Base-by-base conservation (phyloP, 2,888 invertebrate species). In the Ectemnius continuus region DNA sequence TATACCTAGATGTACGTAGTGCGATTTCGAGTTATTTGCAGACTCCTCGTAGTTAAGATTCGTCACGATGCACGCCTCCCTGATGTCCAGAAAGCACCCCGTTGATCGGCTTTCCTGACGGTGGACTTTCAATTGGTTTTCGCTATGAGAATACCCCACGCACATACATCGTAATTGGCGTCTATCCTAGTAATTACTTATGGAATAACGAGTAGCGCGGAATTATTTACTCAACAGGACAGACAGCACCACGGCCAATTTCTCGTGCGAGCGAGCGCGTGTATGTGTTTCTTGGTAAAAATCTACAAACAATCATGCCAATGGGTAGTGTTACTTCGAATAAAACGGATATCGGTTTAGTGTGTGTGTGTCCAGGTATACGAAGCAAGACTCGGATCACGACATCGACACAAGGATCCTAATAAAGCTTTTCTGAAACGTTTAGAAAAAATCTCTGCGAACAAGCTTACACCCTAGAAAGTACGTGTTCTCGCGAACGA, bases 361-460 rank as follows among this genome's bases (percentile, higher is more conserved):
- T 61, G 47, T 36, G 36, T 36, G 5, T 52, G 46, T 23, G n/a
- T 16, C 2, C 26, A 23, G 36, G 20, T 45, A 14, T 45, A 13
- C 13, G 2, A 75, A 75, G 66, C 65, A 52, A 14, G 26, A 47
- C 56, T 61, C 61, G 5, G 47, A 62, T 26, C 47, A n/a, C 47
- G 45, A 57, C 56, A 23, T 36, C 28, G 20, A 48, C 18, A 45
- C 63, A 14, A 16, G 63, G 48, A 47, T 52, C 45, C 62, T 68
- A 75, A 66, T 59, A 72, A 77, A 76, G 69, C 73, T 70, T n/a
- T 47, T 67, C 56, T 73, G 56, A 72, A 76, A 52, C 63, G 62
- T 56, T 68, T 69, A 72, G 70, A 65, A 76, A 76, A 75, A 60
- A 62, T 23, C n/a, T 64, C 60, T 28, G 66, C 76, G 66, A 60